phyloP scores from a whole-genome alignment of 2,797 vertebrate species.

The Anguilla pacifica region DNA sequence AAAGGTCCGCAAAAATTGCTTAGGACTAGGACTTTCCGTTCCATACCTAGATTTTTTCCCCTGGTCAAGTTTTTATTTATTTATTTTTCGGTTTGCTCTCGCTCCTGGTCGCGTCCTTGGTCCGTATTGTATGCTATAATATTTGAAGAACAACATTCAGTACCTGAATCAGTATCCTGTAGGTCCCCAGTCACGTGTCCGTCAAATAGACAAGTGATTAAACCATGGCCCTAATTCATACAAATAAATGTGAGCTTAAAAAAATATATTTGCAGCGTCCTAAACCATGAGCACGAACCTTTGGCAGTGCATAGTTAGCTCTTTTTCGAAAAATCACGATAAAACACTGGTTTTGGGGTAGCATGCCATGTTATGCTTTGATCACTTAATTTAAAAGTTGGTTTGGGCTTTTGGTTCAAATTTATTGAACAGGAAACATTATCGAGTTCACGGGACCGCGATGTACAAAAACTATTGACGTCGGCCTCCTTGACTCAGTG shows the following conservation, averaged over 20 bases:
- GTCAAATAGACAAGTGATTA: conserved; percentile 27
- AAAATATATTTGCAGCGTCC: background rate
- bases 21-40: background rate
- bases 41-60: background rate
- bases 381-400: too few species aligned
- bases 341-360: too few species aligned
- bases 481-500: too few species aligned
- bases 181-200: conserved; percentile 26
- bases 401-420: too few species aligned
- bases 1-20: background rate
- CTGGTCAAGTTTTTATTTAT: background rate
- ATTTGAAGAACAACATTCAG: background rate
- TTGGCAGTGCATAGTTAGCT: too few species aligned
- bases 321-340: too few species aligned
- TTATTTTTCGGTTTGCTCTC: background rate
- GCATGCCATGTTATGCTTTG: too few species aligned
- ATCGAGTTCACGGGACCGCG: too few species aligned
- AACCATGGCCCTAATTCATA: background rate
- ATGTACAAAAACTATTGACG: too few species aligned
- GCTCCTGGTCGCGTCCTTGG: background rate
- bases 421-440: too few species aligned
- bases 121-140: background rate
- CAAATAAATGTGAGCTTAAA: too few species aligned
- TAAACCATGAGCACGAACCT: too few species aligned
- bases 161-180: conserved; percentile 31